Conservation (phyloP, 2,888 invertebrate species). For the Caenorhabditis doughertyi region DNA sequence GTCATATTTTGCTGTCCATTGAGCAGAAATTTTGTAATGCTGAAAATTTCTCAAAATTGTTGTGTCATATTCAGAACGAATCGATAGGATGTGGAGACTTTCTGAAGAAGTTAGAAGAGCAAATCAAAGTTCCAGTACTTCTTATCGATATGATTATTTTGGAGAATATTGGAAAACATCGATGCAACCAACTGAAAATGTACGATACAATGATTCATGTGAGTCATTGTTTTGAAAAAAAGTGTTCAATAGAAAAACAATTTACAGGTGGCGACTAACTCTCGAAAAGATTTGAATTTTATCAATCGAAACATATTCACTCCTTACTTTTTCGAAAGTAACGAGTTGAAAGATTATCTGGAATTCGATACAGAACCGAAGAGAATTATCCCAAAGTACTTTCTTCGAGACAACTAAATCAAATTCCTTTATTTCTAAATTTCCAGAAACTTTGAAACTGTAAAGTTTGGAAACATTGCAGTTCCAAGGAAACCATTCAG, state of each 20-base stretch:
- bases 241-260: background rate
- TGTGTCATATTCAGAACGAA: constrained; percentile 16
- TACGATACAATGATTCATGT: constrained; percentile 10
- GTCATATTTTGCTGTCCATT: no score
- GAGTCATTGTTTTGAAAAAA: no score
- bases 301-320: constrained; percentile 8
- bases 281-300: constrained; percentile 14
- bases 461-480: constrained; percentile 9
- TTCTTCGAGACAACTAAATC: no score
- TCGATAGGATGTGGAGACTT: constrained; percentile 23
- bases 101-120: background rate
- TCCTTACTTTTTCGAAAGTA: background rate
- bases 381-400: constrained; percentile 28
- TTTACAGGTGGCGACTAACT: constrained; percentile 17
- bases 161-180: constrained; percentile 9
- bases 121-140: background rate
- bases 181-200: constrained; percentile 3
- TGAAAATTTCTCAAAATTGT: no score
- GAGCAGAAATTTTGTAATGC: no score
- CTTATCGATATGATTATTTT: constrained; percentile 15
- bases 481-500: constrained; percentile 16
- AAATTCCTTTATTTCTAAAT: no score
- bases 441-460: constrained; percentile 26
- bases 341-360: constrained; percentile 11
- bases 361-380: constrained; percentile 14